Evolutionary conservation across 2,113 vertebrate genomes (phyloP).

Genomic region (Hypomesus transpacificus): DNA sequence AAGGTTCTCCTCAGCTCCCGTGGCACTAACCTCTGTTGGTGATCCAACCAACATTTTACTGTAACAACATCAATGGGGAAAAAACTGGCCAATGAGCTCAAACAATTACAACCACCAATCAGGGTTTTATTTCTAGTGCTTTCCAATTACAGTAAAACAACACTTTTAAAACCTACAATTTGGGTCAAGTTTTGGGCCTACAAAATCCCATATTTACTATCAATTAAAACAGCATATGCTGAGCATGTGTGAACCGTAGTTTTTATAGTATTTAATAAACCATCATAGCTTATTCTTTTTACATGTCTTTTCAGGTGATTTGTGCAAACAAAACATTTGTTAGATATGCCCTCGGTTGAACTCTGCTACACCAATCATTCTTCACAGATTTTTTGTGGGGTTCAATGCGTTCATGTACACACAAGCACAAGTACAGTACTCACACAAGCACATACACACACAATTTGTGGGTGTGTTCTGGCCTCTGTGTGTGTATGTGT

Average conservation of each 20-base stretch:
- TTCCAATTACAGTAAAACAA: constrained; percentile 38
- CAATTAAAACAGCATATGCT: constrained; percentile 54
- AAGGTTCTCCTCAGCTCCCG: no score
- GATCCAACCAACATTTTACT: neutral
- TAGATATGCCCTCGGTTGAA: constrained; percentile 29
- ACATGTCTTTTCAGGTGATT: constrained; percentile 38
- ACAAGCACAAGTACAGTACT: constrained; percentile 14
- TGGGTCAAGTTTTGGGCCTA: constrained; percentile 25
- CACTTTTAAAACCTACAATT: constrained; percentile 46
- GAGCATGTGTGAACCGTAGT: constrained; percentile 57
- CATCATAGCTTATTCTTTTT: constrained; percentile 45
- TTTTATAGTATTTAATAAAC: constrained; percentile 26
- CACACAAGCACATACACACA: no score
- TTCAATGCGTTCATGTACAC: constrained; percentile 60
- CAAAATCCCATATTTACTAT: constrained; percentile 52
- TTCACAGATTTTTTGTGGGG: constrained; percentile 18
- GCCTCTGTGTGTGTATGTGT: neutral
- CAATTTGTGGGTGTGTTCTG: no score
- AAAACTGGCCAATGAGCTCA: constrained; percentile 22
- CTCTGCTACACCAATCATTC: neutral
- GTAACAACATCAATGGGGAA: constrained; percentile 14
- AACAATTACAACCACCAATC: constrained; percentile 38
- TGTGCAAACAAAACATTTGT: neutral
- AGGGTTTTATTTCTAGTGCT: constrained; percentile 33
- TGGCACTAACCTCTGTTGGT: no score